Conservation (phyloP, 2,113 vertebrate species). For the Eubucco bourcierii region DNA sequence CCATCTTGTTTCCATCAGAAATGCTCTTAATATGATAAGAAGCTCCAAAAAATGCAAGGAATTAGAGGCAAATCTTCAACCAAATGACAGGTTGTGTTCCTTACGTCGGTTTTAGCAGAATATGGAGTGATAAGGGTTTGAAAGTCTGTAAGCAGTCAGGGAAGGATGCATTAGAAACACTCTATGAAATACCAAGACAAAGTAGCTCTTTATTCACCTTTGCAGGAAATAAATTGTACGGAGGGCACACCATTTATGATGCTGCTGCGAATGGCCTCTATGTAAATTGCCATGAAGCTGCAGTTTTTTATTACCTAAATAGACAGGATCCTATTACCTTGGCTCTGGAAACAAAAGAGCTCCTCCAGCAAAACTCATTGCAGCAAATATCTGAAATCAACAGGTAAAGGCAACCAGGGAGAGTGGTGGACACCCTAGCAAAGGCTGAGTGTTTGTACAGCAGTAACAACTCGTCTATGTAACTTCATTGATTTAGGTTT, state of each 20-base stretch:
- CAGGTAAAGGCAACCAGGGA: neutral
- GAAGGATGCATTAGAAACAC: neutral
- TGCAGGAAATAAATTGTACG: neutral
- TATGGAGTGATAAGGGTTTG: neutral
- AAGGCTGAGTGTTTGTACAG: neutral
- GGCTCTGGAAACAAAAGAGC: neutral
- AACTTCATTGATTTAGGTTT: neutral
- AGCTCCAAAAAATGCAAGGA: neutral
- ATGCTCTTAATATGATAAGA: neutral
- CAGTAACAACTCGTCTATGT: neutral
- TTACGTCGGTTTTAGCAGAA: neutral
- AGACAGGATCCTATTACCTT: neutral
- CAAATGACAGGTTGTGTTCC: neutral
- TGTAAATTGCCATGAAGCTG: neutral
- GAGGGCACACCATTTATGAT: neutral
- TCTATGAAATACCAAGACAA: neutral
- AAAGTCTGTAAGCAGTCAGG: neutral
- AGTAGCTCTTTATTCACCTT: neutral
- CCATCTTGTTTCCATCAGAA: neutral
- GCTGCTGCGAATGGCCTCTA: neutral
- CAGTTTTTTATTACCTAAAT: neutral
- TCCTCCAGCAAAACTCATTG: neutral
- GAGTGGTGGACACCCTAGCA: neutral
- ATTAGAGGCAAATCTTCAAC: neutral
- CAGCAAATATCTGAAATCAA: neutral